A percentile compares a stretch with the other conserved stretches of the same genome.
These are phyloP conservation scores for Monoplex corrugatus DNA, from an alignment of 2,888 invertebrate species.

Conservation along the genomic window DNA sequence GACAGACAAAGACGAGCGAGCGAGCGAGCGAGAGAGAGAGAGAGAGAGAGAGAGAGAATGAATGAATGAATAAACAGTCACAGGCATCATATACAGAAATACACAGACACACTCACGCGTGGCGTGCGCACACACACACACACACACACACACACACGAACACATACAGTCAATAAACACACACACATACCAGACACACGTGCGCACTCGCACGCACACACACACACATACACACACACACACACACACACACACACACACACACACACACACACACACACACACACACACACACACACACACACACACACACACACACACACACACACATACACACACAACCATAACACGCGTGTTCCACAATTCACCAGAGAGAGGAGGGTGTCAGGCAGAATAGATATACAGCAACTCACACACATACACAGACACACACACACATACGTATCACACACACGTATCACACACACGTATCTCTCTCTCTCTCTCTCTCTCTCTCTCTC, in stretches of 20 bases:
- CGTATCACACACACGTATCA: too few species aligned
- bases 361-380: too few species aligned
- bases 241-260: not conserved
- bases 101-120: not conserved
- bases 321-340: not conserved
- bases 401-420: too few species aligned
- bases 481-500: too few species aligned
- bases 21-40: too few species aligned
- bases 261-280: not conserved
- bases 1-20: too few species aligned
- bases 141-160: not conserved
- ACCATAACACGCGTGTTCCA: too few species aligned
- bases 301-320: not conserved
- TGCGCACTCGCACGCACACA: not conserved
- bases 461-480: too few species aligned
- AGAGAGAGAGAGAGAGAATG: too few species aligned
- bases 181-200: not conserved
- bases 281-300: slow-evolving; percentile 3
- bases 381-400: too few species aligned
- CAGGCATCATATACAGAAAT: not conserved
- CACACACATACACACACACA: not conserved
- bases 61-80: too few species aligned
- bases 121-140: not conserved
- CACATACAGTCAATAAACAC: not conserved
- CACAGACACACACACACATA: too few species aligned